Percentiles rank a stretch among this genome's conserved stretches.
Evolutionary conservation across 2,888 invertebrate species (phyloP).

Genomic region (Tillus elongatus): DNA sequence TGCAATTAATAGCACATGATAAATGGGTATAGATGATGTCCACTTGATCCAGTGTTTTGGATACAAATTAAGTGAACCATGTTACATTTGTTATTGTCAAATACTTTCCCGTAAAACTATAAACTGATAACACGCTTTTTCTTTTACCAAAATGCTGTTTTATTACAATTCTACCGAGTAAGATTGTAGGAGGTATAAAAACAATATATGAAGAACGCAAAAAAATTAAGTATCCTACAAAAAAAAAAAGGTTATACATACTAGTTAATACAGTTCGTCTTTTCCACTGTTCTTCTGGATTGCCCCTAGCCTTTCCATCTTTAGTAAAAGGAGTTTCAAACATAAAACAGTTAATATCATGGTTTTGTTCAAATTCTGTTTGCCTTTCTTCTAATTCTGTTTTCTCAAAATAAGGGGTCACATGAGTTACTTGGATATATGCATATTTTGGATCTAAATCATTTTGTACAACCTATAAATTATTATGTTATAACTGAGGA

Average conservation of each 20-base stretch:
- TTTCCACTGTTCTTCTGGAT: constrained; percentile 85
- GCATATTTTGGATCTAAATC: constrained; percentile 78
- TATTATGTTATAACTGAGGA: too few relatives aligned
- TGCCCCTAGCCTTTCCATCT: constrained; percentile 68
- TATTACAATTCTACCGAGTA: too few relatives aligned
- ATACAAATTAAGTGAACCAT: too few relatives aligned
- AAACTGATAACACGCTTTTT: too few relatives aligned
- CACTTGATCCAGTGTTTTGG: too few relatives aligned
- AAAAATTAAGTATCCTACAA: too few relatives aligned
- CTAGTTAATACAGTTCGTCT: constrained; percentile 83
- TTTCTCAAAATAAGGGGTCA: constrained; percentile 77
- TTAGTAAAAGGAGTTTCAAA: constrained; percentile 92
- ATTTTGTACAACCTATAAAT: constrained; percentile 55
- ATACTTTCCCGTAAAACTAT: too few relatives aligned
- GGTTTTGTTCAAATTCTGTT: constrained; percentile 82
- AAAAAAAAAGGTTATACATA: constrained; percentile 43
- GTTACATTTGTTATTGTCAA: too few relatives aligned
- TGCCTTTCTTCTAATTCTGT: constrained; percentile 60
- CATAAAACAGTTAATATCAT: constrained; percentile 83
- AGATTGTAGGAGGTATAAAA: too few relatives aligned
- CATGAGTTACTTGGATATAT: constrained; percentile 92
- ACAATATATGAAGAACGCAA: too few relatives aligned
- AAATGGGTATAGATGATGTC: too few relatives aligned
- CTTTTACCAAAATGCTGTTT: constrained; percentile 1
- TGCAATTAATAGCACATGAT: not conserved